Evolutionary conservation across 2,113 vertebrate genomes (phyloP), one percentile per base, ranked within the genome.

Genomic region (Vanacampus margaritifer): DNA sequence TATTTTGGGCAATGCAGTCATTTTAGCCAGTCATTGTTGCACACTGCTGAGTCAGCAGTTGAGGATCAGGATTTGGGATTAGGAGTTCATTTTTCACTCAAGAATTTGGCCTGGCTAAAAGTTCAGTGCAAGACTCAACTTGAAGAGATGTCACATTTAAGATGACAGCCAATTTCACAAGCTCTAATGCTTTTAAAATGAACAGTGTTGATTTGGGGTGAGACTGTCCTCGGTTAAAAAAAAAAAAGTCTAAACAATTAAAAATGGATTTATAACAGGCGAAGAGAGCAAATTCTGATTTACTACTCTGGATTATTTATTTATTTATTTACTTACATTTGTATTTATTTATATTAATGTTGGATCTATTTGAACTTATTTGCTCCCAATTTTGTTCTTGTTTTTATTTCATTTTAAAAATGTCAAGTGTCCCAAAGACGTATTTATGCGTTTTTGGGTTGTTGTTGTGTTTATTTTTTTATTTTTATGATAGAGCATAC

Each of bases 41-140:
- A 68, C 58, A 54, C 75, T 1, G 58, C 58, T 50, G 62, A 76
- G 28, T 67, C 72, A 37, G 45, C 66, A 48, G 70, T 71, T 36
- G 58, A 73, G 76, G 83, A 82, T 82, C 68, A 80, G 67, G 70
- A 78, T 81, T 75, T 79, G 36, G 77, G 65, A 75, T 79, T 64
- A 73, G 57, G 74, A 79, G 75, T 81, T 80, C 36, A 63, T 80
- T 84, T n/a, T 84, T 75, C 46, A 77, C 73, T 74, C 68, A 48
- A 72, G 68, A 57, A 46, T 65, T 81, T 72, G 64, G 32, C 54
- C 54, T 61, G 48, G 14, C 65, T 37, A 39, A 46, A 51, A 51
- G 61, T 61, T 72, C 19, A 71, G 50, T 65, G 46, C 59, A 41
- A 59, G 39, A 69, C 46, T 68, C 21, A 81, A 74, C 32, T 46